These are phyloP conservation scores for Pedionomus torquatus DNA, from an alignment of 2,113 vertebrate genomes.

Conservation along the genomic window DNA sequence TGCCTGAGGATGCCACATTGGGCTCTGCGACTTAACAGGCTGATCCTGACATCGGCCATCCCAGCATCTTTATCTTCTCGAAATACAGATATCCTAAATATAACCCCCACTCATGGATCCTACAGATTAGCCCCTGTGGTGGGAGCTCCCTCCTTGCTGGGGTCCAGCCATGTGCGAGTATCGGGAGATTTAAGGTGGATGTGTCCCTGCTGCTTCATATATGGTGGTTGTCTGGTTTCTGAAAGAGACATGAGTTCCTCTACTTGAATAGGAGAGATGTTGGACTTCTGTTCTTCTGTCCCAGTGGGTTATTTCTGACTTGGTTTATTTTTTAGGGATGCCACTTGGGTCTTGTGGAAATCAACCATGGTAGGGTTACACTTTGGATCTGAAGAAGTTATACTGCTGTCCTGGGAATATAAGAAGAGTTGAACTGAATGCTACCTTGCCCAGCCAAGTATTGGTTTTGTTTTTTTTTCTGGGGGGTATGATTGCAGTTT, in stretches of 20 bases:
- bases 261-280: not conserved
- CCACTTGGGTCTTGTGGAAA: not conserved
- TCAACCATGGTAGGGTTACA: not conserved
- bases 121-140: not conserved
- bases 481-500: not conserved
- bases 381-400: not conserved
- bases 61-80: not conserved
- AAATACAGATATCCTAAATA: not conserved
- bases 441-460: not conserved
- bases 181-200: not conserved
- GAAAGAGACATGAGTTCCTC: not conserved
- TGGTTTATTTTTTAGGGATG: not conserved
- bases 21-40: not conserved
- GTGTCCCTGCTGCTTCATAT: not conserved
- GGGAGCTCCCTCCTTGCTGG: not conserved
- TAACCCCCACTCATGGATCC: fast-evolving
- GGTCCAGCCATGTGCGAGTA: fast-evolving
- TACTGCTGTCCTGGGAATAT: not conserved
- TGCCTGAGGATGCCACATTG: fast-evolving
- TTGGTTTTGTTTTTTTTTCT: not conserved
- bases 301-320: not conserved
- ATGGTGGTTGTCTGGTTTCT: not conserved
- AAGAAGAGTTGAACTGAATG: not conserved
- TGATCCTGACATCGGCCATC: not conserved
- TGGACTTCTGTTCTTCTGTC: not conserved